phyloP scores from a whole-genome alignment of 2,888 invertebrate genomes.

The Galerucella calmariensis region DNA sequence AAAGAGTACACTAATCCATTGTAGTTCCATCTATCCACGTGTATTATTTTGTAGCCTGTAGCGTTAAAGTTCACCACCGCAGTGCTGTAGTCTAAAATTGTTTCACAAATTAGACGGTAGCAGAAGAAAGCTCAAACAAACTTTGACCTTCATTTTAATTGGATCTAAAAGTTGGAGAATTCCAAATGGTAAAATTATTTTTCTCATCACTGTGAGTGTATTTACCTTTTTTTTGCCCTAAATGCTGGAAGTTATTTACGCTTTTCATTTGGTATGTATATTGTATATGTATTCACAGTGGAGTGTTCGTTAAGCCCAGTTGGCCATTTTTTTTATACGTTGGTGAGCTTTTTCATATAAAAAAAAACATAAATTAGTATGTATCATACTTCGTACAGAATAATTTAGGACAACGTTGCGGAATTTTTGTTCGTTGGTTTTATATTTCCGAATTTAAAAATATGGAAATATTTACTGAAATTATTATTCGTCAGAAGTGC shows the following conservation, averaged over 20 bases:
- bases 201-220: background rate
- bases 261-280: constrained; percentile 30
- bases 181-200: background rate
- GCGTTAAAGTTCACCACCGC: too few relatives aligned
- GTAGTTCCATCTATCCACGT: too few relatives aligned
- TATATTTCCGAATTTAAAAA: background rate
- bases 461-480: background rate
- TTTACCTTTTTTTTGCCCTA: constrained; percentile 3
- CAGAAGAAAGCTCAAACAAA: too few relatives aligned
- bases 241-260: constrained; percentile 19
- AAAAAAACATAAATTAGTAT: constrained; percentile 1
- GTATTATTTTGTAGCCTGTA: too few relatives aligned
- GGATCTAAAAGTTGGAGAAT: too few relatives aligned
- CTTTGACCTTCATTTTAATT: too few relatives aligned
- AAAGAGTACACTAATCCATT: too few relatives aligned
- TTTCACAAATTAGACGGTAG: too few relatives aligned
- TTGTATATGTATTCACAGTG: constrained; percentile 20
- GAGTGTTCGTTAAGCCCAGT: constrained; percentile 22
- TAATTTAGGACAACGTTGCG: background rate
- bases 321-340: constrained; percentile 19
- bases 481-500: too few relatives aligned
- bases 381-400: background rate
- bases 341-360: background rate
- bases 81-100: too few relatives aligned
- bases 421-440: background rate